Conservation (phyloP, 1,140 invertebrate genomes). For the Pteromalus puparum region DNA sequence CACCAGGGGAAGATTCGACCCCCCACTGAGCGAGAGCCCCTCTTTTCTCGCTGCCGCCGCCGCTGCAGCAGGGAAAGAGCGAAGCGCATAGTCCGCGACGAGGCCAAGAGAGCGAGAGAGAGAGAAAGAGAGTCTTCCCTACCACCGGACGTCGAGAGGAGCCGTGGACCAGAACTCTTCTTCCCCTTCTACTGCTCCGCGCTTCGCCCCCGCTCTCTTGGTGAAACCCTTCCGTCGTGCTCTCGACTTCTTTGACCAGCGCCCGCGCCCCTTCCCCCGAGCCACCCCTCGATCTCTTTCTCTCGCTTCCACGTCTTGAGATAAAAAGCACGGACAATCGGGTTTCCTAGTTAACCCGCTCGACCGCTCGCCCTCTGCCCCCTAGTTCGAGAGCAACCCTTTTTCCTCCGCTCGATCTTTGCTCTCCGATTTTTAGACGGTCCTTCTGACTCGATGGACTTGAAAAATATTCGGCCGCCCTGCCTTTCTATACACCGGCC, state of each 20-base stretch:
- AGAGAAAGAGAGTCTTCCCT: conserved; percentile 31
- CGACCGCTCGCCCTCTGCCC: conserved; percentile 55
- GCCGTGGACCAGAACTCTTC: conserved; percentile 39
- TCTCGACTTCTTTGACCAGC: conserved; percentile 39
- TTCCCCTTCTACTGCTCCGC: conserved; percentile 22
- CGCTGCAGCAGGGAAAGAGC: conserved; percentile 1
- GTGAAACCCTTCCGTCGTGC: conserved; percentile 54
- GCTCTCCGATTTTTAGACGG: conserved; percentile 48
- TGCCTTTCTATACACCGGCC: too few species aligned
- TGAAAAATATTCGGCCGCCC: neutral
- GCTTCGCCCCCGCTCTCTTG: neutral
- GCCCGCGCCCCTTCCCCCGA: conserved; percentile 43
- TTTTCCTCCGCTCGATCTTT: conserved; percentile 51
- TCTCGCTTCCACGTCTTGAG: conserved; percentile 64
- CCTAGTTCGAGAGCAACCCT: conserved; percentile 48
- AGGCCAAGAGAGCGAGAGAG: neutral
- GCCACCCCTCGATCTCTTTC: conserved; percentile 44
- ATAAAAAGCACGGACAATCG: conserved; percentile 74
- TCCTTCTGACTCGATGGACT: conserved; percentile 9
- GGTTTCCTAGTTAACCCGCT: conserved; percentile 71
- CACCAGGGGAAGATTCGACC: conserved; percentile 28
- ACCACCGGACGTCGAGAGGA: conserved; percentile 31
- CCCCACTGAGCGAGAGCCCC: conserved; percentile 43
- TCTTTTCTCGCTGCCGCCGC: neutral
- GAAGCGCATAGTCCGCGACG: neutral